These are phyloP conservation scores for Buphagus erythrorhynchus DNA, from an alignment of 2,797 vertebrate species.

Conservation along the genomic window DNA sequence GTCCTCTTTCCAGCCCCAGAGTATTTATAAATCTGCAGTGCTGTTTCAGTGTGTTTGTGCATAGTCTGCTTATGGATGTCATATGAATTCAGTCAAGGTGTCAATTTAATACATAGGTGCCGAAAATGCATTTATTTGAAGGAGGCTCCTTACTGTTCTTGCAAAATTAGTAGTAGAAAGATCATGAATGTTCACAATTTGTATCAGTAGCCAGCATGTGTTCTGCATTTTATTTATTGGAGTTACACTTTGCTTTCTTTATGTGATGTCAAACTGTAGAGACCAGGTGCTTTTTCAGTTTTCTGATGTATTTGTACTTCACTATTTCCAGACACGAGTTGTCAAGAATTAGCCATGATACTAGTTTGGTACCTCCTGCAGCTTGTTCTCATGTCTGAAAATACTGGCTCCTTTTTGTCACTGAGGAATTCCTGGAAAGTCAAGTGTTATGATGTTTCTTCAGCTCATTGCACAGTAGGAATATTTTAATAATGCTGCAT, in stretches of 20 bases:
- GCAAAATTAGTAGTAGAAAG: not conserved
- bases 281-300: not conserved
- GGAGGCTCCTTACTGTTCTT: not conserved
- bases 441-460: not conserved
- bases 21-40: not conserved
- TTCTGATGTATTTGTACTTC: not conserved
- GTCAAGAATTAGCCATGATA: not conserved
- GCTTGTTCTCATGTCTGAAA: not conserved
- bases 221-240: not conserved
- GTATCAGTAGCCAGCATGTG: not conserved
- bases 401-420: not conserved
- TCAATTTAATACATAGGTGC: not conserved
- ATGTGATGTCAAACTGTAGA: not conserved
- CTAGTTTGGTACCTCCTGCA: not conserved
- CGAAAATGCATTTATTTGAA: not conserved
- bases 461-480: not conserved
- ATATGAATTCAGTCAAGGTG: not conserved
- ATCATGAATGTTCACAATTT: not conserved
- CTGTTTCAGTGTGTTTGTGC: not conserved
- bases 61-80: not conserved
- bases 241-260: not conserved
- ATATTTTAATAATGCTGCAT: not conserved
- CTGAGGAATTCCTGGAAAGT: not conserved
- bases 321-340: not conserved
- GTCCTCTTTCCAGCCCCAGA: not conserved